phyloP scores from a whole-genome alignment of 2,797 vertebrate genomes.

The Silurus aristotelis region DNA sequence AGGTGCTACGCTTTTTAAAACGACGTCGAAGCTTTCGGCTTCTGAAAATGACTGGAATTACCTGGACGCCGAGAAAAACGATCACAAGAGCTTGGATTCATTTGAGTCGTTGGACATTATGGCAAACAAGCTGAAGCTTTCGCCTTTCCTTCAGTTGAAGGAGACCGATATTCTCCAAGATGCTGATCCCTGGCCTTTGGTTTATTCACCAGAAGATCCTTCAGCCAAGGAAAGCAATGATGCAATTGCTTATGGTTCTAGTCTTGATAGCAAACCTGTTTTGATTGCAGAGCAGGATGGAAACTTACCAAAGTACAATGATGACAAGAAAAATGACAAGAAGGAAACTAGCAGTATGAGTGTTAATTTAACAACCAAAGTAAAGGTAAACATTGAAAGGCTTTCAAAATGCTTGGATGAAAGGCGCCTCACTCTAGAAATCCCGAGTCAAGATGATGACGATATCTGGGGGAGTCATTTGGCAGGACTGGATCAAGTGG shows the following conservation, averaged over 20 bases:
- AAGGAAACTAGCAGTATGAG: not conserved
- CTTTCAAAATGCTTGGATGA: slow-evolving; percentile 69
- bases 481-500: slow-evolving; percentile 86
- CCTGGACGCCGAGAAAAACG: slow-evolving; percentile 45
- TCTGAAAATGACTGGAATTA: slow-evolving; percentile 58
- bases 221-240: slow-evolving; percentile 2
- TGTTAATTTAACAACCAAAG: slow-evolving; percentile 50
- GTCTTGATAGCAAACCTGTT: slow-evolving; percentile 16
- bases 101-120: slow-evolving; percentile 42
- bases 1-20: slow-evolving; percentile 49
- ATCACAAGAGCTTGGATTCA: slow-evolving; percentile 28
- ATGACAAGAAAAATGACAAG: slow-evolving; percentile 45
- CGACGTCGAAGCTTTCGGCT: slow-evolving; percentile 63
- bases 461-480: slow-evolving; percentile 74
- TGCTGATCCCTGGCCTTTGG: slow-evolving; percentile 40
- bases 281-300: slow-evolving; percentile 16
- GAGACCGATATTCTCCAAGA: slow-evolving; percentile 59
- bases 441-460: slow-evolving; percentile 70
- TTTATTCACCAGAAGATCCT: slow-evolving; percentile 39
- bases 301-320: slow-evolving; percentile 30
- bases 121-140: slow-evolving; percentile 52
- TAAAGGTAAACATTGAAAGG: slow-evolving; percentile 57
- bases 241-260: slow-evolving; percentile 1
- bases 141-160: slow-evolving; percentile 49
- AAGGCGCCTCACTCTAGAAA: slow-evolving; percentile 59